Percentiles rank a stretch among this genome's conserved stretches.
phyloP scores from a whole-genome alignment of 2,888 invertebrate genomes.

The Palloptera scutellata region DNA sequence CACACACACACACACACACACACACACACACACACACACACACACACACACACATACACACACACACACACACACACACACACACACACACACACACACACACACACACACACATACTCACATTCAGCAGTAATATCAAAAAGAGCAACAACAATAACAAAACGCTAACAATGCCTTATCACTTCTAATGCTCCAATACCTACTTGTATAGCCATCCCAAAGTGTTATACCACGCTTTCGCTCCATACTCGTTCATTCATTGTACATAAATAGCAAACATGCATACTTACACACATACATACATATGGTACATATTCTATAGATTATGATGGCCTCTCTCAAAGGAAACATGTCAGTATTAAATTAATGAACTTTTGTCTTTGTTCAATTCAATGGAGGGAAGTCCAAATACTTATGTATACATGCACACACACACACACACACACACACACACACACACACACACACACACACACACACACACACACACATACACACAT shows the following conservation, averaged over 20 bases:
- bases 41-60: neutral
- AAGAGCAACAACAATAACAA: neutral
- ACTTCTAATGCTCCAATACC: too few species aligned
- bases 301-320: neutral
- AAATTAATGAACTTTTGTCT: conserved; percentile 44
- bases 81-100: neutral
- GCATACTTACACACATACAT: neutral
- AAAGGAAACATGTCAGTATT: conserved; percentile 31
- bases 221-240: neutral
- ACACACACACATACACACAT: too few species aligned
- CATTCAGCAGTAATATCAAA: neutral
- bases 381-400: conserved; percentile 39
- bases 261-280: neutral
- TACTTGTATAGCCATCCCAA: too few species aligned
- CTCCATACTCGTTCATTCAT: neutral
- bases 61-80: neutral
- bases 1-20: neutral
- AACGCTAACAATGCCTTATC: neutral
- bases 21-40: neutral
- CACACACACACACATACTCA: neutral
- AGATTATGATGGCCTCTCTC: conserved; percentile 11
- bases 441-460: neutral
- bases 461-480: conserved; percentile 9
- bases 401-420: conserved; percentile 17
- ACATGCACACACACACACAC: conserved; percentile 7